phyloP scores from a whole-genome alignment of 92 coral and sea anemone species.

The Palythoa heliodiscus region DNA sequence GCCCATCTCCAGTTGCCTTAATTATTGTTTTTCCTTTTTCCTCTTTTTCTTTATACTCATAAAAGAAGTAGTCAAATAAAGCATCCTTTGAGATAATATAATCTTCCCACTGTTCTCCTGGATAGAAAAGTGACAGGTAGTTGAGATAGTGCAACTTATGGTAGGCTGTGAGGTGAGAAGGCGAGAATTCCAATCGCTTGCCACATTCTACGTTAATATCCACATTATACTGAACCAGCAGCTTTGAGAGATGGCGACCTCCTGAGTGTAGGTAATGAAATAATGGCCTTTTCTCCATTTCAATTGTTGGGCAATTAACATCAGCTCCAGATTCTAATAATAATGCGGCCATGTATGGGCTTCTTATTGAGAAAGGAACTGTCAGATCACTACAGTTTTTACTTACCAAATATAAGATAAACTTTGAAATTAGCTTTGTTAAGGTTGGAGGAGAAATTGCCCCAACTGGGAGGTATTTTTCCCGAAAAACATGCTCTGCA shows the following conservation, averaged over 20 bases:
- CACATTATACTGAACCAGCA: slow-evolving; percentile 44
- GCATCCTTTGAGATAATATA: slow-evolving; percentile 12
- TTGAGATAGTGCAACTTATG: slow-evolving; percentile 29
- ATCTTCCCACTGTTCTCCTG: slow-evolving; percentile 18
- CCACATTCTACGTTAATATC: slow-evolving; percentile 39
- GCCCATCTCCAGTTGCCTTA: slow-evolving; percentile 35
- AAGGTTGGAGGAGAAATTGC: neutral
- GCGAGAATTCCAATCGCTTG: slow-evolving; percentile 36
- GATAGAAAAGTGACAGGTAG: slow-evolving; percentile 25
- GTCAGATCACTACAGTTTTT: neutral
- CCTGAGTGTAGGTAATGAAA: slow-evolving; percentile 36
- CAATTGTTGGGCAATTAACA: neutral
- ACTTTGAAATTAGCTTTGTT: neutral
- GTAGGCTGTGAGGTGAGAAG: slow-evolving; percentile 47
- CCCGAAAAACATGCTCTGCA: neutral
- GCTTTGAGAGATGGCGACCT: slow-evolving; percentile 64
- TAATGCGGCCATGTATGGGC: neutral
- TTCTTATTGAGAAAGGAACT: neutral
- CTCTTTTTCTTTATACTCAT: slow-evolving; percentile 23
- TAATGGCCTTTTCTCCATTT: slow-evolving; percentile 21
- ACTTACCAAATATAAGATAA: neutral
- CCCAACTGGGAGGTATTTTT: neutral
- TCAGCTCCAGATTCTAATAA: slow-evolving; percentile 5
- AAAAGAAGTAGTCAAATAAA: slow-evolving; percentile 49
- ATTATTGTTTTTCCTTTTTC: neutral